Evolutionary conservation across 2,113 vertebrate genomes (phyloP), one percentile per base, ranked within the genome.

Genomic region (Anarrhichthys ocellatus): DNA sequence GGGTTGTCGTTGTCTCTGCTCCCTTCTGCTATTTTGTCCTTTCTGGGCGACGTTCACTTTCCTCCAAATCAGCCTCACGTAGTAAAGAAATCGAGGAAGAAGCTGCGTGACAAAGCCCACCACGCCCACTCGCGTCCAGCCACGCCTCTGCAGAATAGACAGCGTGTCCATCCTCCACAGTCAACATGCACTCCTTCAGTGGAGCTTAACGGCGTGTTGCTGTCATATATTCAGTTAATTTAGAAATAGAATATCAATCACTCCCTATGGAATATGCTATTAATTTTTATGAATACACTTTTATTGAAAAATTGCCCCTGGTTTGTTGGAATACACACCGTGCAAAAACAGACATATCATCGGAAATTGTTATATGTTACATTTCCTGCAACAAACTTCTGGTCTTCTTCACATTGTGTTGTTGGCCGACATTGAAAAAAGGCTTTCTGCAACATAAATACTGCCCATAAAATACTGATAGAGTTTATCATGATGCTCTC

Each of bases 31-130:
- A 20, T 64, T 73, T 62, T 73, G 59, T 15, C 6, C 34, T 50
- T 76, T 81, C 56, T 73, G 59, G 8, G 56, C 50, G 40, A 73
- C 70, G 72, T 22, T 40, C 52, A 32, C 74, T 84, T 84, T 72
- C 76, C 88, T 88, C 81, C 75, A 66, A 90, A 65, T 81, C 76
- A 64, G 84, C 58, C 76, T 84, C 73, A 86, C 76, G 88, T 67
- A 70, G 81, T 13, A 67, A 74, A 88, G 78, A 79, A 89, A 58
- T 68, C 61, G 54, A 73, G 50, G 46, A 54, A 83, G 75, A 48
- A 78, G 73, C 66, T 61, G 80, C 80, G 88, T 81, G 52, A 82
- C 50, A 44, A 36, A 27, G 34, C 9, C 27, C 5, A 1, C 58
- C 80, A 88, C 81, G 80, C 81, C 82, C 81, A 83, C 83, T 59